Evolutionary conservation across 2,888 invertebrate genomes (phyloP).

Genomic region (Heteromurus nitidus): DNA sequence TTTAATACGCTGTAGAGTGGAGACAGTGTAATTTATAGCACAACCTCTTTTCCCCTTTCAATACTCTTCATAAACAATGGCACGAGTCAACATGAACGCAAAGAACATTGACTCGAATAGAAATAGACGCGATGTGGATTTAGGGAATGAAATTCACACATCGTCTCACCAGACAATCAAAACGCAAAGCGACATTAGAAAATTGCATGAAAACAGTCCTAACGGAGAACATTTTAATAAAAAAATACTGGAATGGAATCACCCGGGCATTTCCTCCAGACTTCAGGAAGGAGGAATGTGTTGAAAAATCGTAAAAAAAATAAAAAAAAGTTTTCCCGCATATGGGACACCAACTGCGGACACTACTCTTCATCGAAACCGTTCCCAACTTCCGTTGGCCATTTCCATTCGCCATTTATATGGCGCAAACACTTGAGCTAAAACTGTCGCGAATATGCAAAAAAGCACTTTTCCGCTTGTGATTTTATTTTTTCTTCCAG

Average conservation of each 20-base stretch:
- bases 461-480: background rate
- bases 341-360: conserved; percentile 14
- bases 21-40: no score
- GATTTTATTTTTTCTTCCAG: conserved; percentile 8
- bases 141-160: no score
- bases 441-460: background rate
- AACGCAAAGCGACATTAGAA: no score
- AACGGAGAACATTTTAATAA: background rate
- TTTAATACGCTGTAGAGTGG: no score
- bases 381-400: conserved; percentile 11
- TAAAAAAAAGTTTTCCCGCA: no score
- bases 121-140: no score
- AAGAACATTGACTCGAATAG: no score
- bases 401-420: conserved; percentile 4
- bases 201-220: no score
- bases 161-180: no score
- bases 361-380: conserved; percentile 19
- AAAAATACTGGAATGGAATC: conserved; percentile 5
- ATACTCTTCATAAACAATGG: no score
- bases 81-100: no score
- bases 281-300: conserved; percentile 23
- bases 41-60: no score
- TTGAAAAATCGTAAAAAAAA: conserved; percentile 16
- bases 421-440: background rate
- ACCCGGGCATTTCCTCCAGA: background rate